Evolutionary conservation across 2,888 invertebrate species (phyloP), one percentile per base, ranked within the genome.

Genomic region (Plemyria rubiginata): DNA sequence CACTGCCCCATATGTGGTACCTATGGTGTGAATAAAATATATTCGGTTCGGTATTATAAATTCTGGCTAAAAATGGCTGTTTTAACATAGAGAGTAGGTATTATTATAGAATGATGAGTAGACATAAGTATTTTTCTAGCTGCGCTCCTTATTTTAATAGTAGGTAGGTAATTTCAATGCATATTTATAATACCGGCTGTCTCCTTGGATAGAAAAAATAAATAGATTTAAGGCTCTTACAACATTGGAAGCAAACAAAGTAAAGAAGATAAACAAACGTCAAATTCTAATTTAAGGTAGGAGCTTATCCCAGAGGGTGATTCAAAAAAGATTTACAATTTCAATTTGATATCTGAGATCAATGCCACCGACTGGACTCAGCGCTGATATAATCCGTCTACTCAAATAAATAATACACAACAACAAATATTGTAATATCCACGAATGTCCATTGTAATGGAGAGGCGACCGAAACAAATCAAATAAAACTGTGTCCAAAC

Each of bases 351-450:
- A 65, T 69, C 70, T 64, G 75, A 79, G 82, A 85, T 85, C 82
- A 85, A 83, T 81, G 80, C 80, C 79, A 82, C 84, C 82, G 81
- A 70, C 76, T 61, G 72, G 65, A 71, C 57, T 74, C 76, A 73
- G 64, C 67, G 77, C 81, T 84, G 86, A 77, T 81, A 75, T 70
- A 79, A 82, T 70, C 77, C 69, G 83, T 81, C 85, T 84, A 81
- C 84, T 84, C 84, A 85, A 85, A 90, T 90, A 90, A 90, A 89
- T 88, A 86, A 88, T 78, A 68, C 82, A 78, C 81, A 84, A 88
- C 86, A 88, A 88, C 90, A 90, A 90, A 90, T 90, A 90, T 90
- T 89, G 87, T 90, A 90, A 89, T 89, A 90, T 87, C 83, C 75
- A 76, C 70, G 70, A 76, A 51, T 67, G 67, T 67, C 68, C 74